A percentile compares a stretch with the other conserved stretches of the same genome.
Conservation (phyloP, 2,888 invertebrate genomes). For the Polydrusus cervinus region DNA sequence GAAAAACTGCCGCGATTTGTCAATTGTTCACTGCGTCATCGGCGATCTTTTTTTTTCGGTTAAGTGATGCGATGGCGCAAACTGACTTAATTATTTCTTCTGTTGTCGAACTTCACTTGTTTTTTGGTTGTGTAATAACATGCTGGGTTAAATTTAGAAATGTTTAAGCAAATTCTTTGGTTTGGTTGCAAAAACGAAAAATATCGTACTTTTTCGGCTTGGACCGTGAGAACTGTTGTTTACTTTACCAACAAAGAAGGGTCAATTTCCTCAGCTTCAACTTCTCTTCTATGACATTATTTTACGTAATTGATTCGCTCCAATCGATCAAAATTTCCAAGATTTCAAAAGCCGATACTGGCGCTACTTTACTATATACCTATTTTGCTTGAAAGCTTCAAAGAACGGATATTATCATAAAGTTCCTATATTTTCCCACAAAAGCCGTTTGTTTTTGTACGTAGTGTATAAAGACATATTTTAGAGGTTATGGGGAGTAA, state of each 20-base stretch:
- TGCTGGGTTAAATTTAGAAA: neutral
- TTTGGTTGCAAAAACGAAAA: no score
- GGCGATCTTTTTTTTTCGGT: conserved; percentile 41
- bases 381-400: conserved; percentile 38
- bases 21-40: conserved; percentile 52
- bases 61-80: conserved; percentile 28
- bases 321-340: neutral
- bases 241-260: no score
- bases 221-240: no score
- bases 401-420: conserved; percentile 53
- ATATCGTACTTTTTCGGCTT: no score
- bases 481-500: conserved; percentile 52
- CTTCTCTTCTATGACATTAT: no score
- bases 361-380: neutral
- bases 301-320: neutral
- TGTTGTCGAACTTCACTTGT: conserved; percentile 1
- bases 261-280: no score
- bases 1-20: conserved; percentile 48
- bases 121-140: neutral
- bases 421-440: conserved; percentile 53
- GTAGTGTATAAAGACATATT: conserved; percentile 54
- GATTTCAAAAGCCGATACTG: neutral
- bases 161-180: no score
- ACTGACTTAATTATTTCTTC: conserved; percentile 38
- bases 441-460: conserved; percentile 41